Evolutionary conservation across 2,888 invertebrate genomes (phyloP).

Genomic region (Eupithecia tripunctaria): DNA sequence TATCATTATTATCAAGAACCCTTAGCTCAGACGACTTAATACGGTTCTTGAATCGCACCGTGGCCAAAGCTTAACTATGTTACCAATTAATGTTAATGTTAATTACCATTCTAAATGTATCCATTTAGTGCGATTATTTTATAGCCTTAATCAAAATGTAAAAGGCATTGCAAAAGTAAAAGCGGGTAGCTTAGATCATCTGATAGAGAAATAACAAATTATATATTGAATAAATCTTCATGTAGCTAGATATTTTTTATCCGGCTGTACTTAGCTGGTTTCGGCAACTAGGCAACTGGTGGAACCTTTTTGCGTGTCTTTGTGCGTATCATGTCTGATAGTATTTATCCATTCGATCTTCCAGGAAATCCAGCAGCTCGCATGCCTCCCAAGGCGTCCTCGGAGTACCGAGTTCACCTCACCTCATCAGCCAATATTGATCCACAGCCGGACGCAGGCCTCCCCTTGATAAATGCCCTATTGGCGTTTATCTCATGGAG

Average conservation of each 20-base stretch:
- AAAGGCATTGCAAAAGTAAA: constrained; percentile 24
- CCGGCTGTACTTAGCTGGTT: no score
- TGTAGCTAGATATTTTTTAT: background rate
- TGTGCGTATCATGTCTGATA: no score
- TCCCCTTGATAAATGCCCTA: no score
- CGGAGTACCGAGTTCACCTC: no score
- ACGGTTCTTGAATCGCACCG: background rate
- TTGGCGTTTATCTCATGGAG: no score
- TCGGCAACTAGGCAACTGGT: no score
- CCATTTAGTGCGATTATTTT: constrained; percentile 36
- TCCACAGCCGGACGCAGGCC: no score
- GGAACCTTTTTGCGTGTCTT: no score
- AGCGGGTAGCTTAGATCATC: constrained; percentile 25
- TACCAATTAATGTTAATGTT: constrained; percentile 35
- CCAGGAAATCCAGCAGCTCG: no score
- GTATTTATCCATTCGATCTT: no score
- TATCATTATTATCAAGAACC: background rate
- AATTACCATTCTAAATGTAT: constrained; percentile 30
- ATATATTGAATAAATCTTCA: background rate
- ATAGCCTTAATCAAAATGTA: constrained; percentile 21
- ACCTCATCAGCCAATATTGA: no score
- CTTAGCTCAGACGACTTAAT: background rate
- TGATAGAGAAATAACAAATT: constrained; percentile 10
- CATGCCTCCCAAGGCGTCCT: no score
- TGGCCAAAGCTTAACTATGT: constrained; percentile 6